phyloP scores from a whole-genome alignment of 2,888 invertebrate species.

The Hoplodrina blanda region DNA sequence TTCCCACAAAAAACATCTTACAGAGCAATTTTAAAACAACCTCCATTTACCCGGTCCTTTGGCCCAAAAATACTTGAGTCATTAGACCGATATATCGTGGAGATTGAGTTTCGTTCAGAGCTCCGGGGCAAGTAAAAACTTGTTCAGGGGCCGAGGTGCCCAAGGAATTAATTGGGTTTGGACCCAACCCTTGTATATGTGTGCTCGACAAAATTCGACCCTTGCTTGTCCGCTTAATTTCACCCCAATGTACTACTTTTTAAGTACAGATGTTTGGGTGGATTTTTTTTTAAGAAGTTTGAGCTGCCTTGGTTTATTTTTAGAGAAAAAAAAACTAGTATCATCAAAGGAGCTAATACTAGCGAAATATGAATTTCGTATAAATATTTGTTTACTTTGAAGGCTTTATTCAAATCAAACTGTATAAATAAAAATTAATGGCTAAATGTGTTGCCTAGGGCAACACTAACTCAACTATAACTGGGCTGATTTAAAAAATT shows the following conservation, averaged over 20 bases:
- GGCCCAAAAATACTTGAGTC: constrained; percentile 63
- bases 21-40: constrained; percentile 52
- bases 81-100: constrained; percentile 63
- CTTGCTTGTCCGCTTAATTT: constrained; percentile 73
- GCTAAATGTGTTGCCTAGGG: too few species aligned
- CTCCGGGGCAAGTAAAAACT: constrained; percentile 72
- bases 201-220: constrained; percentile 77
- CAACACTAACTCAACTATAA: too few species aligned
- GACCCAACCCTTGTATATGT: constrained; percentile 77
- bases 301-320: neutral
- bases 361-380: neutral
- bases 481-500: too few species aligned
- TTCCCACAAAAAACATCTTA: constrained; percentile 38
- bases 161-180: constrained; percentile 78
- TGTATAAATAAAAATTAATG: too few species aligned
- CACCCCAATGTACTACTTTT: constrained; percentile 54
- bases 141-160: constrained; percentile 71
- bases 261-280: constrained; percentile 46
- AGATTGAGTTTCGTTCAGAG: constrained; percentile 75
- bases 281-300: constrained; percentile 19
- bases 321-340: neutral
- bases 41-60: constrained; percentile 30
- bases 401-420: too few species aligned
- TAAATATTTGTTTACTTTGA: too few species aligned
- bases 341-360: neutral